Evolutionary conservation across 2,113 vertebrate genomes (phyloP).

Genomic region (Pollimyrus isidori): DNA sequence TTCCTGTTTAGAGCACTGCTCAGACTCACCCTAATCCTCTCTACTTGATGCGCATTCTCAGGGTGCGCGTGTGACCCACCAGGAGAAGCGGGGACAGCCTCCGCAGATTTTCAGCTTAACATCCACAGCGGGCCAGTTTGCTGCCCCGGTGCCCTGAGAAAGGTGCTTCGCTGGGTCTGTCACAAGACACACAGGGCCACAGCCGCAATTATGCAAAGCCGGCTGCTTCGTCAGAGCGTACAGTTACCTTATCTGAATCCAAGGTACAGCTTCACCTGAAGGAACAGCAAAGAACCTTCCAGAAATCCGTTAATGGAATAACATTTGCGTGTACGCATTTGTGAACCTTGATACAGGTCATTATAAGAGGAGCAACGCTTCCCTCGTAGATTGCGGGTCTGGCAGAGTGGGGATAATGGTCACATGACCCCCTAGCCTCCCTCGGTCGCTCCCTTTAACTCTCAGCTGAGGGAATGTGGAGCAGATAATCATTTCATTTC

Average conservation of each 20-base stretch:
- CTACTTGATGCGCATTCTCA: conserved; percentile 17
- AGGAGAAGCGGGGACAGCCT: conserved; percentile 20
- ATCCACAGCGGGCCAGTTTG: conserved; percentile 18
- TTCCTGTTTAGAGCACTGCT: conserved; percentile 32
- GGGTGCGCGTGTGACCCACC: conserved; percentile 13
- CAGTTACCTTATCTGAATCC: neutral
- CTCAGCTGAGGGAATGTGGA: conserved; percentile 15
- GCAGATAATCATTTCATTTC: conserved; percentile 27
- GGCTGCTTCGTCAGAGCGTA: neutral
- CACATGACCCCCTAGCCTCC: neutral
- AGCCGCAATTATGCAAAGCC: conserved; percentile 6
- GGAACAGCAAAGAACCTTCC: neutral
- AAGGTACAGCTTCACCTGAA: neutral
- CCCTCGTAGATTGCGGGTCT: neutral
- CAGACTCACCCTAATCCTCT: conserved; percentile 28
- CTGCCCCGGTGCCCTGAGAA: conserved; percentile 20
- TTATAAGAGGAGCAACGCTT: neutral
- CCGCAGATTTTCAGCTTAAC: conserved; percentile 29
- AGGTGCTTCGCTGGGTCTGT: neutral
- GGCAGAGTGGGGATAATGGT: neutral
- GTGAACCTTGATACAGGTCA: neutral
- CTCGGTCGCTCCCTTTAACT: conserved; percentile 11
- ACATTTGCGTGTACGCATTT: neutral
- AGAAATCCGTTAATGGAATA: neutral
- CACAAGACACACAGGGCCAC: neutral